Conservation (phyloP, 2,888 invertebrate genomes). For the Brenthis daphne region DNA sequence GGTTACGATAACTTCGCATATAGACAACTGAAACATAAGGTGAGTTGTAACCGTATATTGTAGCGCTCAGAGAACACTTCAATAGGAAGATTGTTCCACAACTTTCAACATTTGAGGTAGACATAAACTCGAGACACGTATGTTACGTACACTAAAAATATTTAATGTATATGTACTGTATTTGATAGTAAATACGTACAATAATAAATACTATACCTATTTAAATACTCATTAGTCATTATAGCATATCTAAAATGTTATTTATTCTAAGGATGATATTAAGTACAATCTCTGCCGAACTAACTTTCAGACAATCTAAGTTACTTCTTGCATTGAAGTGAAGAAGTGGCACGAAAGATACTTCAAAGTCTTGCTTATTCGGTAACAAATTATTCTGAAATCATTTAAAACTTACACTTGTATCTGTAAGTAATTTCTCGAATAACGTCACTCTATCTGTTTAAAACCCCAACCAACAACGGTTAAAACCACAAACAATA, state of each 20-base stretch:
- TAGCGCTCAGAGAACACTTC: too few relatives aligned
- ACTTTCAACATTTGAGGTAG: too few relatives aligned
- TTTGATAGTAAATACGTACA: background rate
- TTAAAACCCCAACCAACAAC: too few relatives aligned
- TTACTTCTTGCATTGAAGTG: slow-evolving; percentile 8
- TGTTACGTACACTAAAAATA: too few relatives aligned
- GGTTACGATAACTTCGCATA: too few relatives aligned
- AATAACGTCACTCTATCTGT: background rate
- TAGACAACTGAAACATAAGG: too few relatives aligned
- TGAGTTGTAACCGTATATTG: too few relatives aligned
- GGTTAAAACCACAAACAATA: too few relatives aligned
- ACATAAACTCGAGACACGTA: too few relatives aligned
- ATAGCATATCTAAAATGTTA: background rate
- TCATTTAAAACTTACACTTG: background rate
- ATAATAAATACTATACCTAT: background rate
- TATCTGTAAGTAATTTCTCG: background rate
- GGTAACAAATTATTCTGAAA: background rate
- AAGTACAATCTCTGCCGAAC: slow-evolving; percentile 8
- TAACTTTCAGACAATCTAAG: slow-evolving; percentile 16
- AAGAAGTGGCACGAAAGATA: slow-evolving; percentile 2
- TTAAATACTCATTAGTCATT: background rate
- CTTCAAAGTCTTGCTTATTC: slow-evolving; percentile 4
- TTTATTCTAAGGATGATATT: background rate
- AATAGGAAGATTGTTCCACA: too few relatives aligned
- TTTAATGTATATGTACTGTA: too few relatives aligned